Base-by-base conservation (phyloP, 1,140 invertebrate genomes). In the Calycopis cecrops region DNA sequence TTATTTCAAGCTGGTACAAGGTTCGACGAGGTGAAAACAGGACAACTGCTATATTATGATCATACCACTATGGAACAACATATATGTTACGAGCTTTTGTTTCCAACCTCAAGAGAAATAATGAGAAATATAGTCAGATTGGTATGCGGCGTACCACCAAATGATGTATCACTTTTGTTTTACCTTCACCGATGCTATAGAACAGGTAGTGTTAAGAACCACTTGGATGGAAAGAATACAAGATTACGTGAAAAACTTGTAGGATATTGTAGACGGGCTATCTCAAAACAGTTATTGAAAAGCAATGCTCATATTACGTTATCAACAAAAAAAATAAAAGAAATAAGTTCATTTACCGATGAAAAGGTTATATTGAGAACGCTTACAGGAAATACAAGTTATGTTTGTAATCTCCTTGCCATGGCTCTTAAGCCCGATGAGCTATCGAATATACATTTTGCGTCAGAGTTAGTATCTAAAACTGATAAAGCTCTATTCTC, bases 181-280 rank as follows among this genome's bases (percentile, higher is more conserved):
- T 87, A 77, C 47, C 65, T 87, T 1, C 80, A 87, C 33, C 81
- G 85, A 47, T 85, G 80, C 38, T 79, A 81, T 52, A 76, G 81
- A 55, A 76, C 71, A 2, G 71, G 67, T 48, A 70, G 75, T 42
- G 21, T 69, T 0, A 76, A 55, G 37, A 80, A 84, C 62, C 73
- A 77, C 49, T 47, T 87, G 8, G 84, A 77, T 33, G 84, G 84
- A 4, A 53, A 70, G 37, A 87, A 87, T 38, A 78, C 69, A 6
- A 80, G 61, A 54, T 62, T 84, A 35, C 72, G 80, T 0, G 84
- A 85, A 59, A 87, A 85, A 54, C 61, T 85, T 16, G 52, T 85
- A 6, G 78, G 80, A 9, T 74, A 79, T 50, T 87, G 76, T 52
- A 71, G 75, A 44, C 81, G 77, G 61, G 65, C 73, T n/a, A 35